A percentile compares a stretch with the other conserved stretches of the same genome.
These are phyloP conservation scores for Chrysaora quinquecirrha DNA, from an alignment of 30 jellyfish, hydroid and myxozoan species.

Conservation along the genomic window DNA sequence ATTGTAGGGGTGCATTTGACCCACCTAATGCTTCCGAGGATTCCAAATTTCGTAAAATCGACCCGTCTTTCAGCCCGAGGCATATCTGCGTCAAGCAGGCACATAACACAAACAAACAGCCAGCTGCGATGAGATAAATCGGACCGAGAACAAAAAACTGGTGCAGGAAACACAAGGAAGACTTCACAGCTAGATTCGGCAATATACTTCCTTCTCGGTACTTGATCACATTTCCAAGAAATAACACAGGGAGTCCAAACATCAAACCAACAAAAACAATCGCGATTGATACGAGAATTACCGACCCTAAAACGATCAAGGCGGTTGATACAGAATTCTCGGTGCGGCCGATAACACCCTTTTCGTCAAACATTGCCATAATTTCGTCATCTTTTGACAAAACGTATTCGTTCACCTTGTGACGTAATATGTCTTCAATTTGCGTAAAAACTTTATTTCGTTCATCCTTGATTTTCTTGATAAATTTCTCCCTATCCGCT, in stretches of 20 bases:
- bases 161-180: background rate
- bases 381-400: constrained; percentile 10
- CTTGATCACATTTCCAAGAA: constrained; percentile 3
- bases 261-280: background rate
- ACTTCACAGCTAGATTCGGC: background rate
- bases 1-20: constrained; percentile 15
- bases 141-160: constrained; percentile 15
- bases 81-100: constrained; percentile 47
- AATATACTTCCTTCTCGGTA: background rate
- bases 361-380: constrained; percentile 9
- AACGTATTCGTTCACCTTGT: background rate
- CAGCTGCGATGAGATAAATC: background rate
- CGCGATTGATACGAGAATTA: background rate
- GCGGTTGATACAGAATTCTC: background rate
- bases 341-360: constrained; percentile 10
- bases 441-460: constrained; percentile 12
- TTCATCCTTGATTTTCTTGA: constrained; percentile 1
- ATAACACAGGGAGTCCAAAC: constrained; percentile 20
- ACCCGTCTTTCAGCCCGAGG: constrained; percentile 40
- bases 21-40: constrained; percentile 51
- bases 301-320: background rate
- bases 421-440: constrained; percentile 5
- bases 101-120: constrained; percentile 35
- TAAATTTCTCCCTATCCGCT: constrained; percentile 2
- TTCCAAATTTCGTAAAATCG: constrained; percentile 19